These are phyloP conservation scores for Drosophila nr. fundita DNA, from an alignment of 2,888 invertebrate species.

Conservation along the genomic window DNA sequence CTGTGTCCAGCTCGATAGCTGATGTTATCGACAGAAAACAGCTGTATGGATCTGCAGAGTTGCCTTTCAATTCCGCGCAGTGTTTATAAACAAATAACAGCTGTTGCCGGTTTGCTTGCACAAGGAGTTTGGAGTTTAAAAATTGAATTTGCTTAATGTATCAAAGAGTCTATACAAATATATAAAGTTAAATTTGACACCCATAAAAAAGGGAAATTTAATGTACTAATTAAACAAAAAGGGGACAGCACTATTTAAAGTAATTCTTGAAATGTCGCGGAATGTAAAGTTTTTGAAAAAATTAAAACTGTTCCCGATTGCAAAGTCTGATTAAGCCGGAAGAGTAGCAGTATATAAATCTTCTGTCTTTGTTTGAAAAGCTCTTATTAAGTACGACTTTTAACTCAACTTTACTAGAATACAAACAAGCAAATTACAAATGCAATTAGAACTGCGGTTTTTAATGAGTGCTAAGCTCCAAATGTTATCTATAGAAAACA, in stretches of 20 bases:
- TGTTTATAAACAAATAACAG: not conserved
- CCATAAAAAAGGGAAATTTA: no score
- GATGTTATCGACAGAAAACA: constrained; percentile 4
- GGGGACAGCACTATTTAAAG: no score
- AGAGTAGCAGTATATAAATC: no score
- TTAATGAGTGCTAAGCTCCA: not conserved
- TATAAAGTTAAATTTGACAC: no score
- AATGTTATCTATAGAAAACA: constrained; percentile 7
- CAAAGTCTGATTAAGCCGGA: no score
- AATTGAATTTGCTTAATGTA: not conserved
- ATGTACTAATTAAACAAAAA: no score
- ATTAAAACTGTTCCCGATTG: no score
- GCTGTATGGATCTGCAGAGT: not conserved
- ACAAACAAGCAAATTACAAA: not conserved
- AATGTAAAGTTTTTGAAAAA: no score
- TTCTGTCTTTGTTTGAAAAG: no score
- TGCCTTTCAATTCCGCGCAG: not conserved
- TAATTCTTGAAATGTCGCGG: no score
- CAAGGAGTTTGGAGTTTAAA: not conserved
- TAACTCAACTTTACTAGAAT: not conserved
- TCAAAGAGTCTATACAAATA: no score
- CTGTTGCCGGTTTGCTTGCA: not conserved
- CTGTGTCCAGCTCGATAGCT: constrained; percentile 10
- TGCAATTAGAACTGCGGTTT: not conserved
- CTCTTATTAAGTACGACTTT: not conserved